phyloP scores from a whole-genome alignment of 2,797 vertebrate genomes.

The Setipinna tenuifilis region DNA sequence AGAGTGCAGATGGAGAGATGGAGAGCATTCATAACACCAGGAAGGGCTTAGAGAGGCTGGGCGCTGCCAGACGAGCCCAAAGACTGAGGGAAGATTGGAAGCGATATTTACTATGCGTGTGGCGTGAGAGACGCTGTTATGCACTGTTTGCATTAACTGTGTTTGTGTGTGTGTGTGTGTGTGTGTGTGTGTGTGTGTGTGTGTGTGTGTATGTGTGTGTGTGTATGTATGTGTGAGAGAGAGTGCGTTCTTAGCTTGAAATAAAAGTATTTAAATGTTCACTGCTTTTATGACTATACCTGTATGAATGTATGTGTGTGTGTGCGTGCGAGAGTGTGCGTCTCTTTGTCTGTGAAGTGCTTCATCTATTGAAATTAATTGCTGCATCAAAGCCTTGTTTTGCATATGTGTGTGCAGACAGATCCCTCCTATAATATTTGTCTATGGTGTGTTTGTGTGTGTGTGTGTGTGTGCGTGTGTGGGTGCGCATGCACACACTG shows the following conservation, averaged over 20 bases:
- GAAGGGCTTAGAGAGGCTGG: neutral
- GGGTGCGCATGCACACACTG: neutral
- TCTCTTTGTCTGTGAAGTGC: neutral
- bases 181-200: neutral
- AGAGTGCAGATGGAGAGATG: neutral
- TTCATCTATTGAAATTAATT: neutral
- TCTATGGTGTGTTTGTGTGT: too few species aligned
- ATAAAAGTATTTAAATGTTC: too few species aligned
- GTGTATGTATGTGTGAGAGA: neutral
- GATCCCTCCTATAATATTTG: too few species aligned
- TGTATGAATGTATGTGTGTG: neutral
- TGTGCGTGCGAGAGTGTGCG: neutral
- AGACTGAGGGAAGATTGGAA: neutral
- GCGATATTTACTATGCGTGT: too few species aligned
- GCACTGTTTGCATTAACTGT: neutral
- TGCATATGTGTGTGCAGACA: neutral
- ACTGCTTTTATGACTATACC: too few species aligned
- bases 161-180: neutral
- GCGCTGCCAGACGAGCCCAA: neutral
- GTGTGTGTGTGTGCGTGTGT: too few species aligned
- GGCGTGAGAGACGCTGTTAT: neutral
- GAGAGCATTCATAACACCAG: neutral
- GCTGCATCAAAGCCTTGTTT: neutral
- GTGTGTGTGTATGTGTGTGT: neutral
- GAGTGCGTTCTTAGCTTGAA: too few species aligned